Evolutionary conservation across 2,797 vertebrate species (phyloP).

Genomic region (Tolypeutes matacus): DNA sequence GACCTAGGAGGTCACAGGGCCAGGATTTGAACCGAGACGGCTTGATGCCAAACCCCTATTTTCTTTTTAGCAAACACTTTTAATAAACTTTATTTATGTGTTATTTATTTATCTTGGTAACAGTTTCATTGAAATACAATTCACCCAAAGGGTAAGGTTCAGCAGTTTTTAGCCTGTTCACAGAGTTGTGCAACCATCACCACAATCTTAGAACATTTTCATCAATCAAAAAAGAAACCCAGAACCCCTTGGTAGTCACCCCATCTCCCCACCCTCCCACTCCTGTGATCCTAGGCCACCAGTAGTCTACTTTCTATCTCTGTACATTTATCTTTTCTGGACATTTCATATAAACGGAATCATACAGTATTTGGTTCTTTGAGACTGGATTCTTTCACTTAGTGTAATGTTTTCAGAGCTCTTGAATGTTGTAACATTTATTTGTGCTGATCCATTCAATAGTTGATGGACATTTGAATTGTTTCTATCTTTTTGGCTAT

Average conservation of each 20-base stretch:
- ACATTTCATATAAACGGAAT: neutral
- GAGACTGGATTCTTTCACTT: neutral
- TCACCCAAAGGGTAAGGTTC: neutral
- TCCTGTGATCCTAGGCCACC: neutral
- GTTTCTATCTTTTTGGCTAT: neutral
- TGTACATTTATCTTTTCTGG: neutral
- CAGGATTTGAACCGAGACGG: neutral
- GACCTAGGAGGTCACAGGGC: neutral
- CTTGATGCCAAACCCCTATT: neutral
- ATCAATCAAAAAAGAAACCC: neutral
- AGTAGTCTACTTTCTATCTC: neutral
- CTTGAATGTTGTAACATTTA: accelerated
- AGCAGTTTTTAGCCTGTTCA: neutral
- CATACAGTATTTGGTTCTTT: neutral
- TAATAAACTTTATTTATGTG: neutral
- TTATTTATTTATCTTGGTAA: neutral
- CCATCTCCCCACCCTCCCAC: neutral
- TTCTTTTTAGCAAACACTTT: neutral
- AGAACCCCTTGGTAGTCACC: neutral
- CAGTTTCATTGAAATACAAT: neutral
- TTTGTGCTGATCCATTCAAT: neutral
- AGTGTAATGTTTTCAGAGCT: neutral
- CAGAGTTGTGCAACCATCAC: neutral
- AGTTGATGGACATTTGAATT: neutral
- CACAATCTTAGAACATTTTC: neutral